These are phyloP conservation scores for Idaea aversata DNA, from an alignment of 2,888 invertebrate genomes.

Conservation along the genomic window DNA sequence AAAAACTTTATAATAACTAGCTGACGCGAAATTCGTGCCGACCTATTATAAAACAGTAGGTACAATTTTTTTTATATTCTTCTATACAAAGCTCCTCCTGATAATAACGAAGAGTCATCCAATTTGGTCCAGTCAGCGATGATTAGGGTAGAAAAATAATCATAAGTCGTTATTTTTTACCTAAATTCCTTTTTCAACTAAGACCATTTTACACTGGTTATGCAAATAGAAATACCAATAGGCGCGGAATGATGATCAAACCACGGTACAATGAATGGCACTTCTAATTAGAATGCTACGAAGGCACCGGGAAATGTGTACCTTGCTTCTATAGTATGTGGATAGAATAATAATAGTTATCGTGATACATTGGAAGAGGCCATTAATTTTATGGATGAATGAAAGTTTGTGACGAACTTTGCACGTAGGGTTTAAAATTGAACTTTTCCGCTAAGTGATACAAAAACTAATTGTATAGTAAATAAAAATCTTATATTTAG, in stretches of 20 bases:
- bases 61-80: too few relatives aligned
- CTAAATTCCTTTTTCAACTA: too few relatives aligned
- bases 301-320: slow-evolving; percentile 25
- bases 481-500: too few relatives aligned
- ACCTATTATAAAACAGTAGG: too few relatives aligned
- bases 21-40: too few relatives aligned
- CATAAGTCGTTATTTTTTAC: too few relatives aligned
- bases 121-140: too few relatives aligned
- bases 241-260: slow-evolving; percentile 30
- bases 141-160: too few relatives aligned
- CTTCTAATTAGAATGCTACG: slow-evolving; percentile 25
- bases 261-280: slow-evolving; percentile 20
- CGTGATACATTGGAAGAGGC: slow-evolving; percentile 10
- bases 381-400: neutral
- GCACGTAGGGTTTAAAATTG: neutral
- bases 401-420: neutral
- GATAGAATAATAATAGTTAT: slow-evolving; percentile 16
- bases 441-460: neutral
- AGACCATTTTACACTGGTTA: slow-evolving; percentile 18
- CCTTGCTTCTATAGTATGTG: slow-evolving; percentile 14
- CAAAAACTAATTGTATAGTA: neutral
- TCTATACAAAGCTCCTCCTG: too few relatives aligned
- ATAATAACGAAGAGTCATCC: too few relatives aligned
- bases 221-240: slow-evolving; percentile 28
- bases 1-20: too few relatives aligned